Conservation (phyloP, 2,113 vertebrate genomes). For the Ginglymostoma cirratum region DNA sequence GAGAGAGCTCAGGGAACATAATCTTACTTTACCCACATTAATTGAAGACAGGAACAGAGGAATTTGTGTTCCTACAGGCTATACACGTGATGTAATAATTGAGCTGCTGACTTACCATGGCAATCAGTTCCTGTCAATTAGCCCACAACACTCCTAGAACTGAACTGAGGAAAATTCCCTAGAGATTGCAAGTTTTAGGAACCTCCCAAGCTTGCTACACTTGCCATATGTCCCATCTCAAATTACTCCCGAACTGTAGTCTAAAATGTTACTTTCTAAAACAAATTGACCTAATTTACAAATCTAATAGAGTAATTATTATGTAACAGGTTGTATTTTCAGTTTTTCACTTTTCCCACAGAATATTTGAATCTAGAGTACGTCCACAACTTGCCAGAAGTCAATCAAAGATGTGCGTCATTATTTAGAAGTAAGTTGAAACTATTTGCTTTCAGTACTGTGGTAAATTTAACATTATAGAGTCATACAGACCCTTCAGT, state of each 20-base stretch:
- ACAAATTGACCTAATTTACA: background rate
- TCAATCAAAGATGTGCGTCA: conserved; percentile 15
- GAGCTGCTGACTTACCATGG: background rate
- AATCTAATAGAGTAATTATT: background rate
- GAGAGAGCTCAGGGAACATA: too few relatives aligned
- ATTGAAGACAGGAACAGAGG: background rate
- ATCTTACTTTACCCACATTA: too few relatives aligned
- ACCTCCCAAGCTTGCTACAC: background rate
- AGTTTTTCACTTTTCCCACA: conserved; percentile 35
- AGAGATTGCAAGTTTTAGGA: background rate
- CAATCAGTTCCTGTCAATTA: background rate
- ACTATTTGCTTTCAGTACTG: background rate
- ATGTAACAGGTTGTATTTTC: conserved; percentile 13
- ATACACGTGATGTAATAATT: background rate
- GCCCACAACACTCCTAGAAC: background rate
- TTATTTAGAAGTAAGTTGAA: conserved; percentile 17
- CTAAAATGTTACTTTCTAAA: background rate
- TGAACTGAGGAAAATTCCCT: background rate
- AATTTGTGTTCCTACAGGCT: background rate
- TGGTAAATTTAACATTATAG: background rate
- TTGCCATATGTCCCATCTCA: background rate
- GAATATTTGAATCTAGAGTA: background rate
- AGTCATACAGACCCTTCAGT: background rate
- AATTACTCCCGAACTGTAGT: background rate
- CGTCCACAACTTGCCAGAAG: conserved; percentile 19